Evolutionary conservation across 2,113 vertebrate genomes (phyloP), one percentile per base, ranked within the genome.

Genomic region (Cebidichthys violaceus): DNA sequence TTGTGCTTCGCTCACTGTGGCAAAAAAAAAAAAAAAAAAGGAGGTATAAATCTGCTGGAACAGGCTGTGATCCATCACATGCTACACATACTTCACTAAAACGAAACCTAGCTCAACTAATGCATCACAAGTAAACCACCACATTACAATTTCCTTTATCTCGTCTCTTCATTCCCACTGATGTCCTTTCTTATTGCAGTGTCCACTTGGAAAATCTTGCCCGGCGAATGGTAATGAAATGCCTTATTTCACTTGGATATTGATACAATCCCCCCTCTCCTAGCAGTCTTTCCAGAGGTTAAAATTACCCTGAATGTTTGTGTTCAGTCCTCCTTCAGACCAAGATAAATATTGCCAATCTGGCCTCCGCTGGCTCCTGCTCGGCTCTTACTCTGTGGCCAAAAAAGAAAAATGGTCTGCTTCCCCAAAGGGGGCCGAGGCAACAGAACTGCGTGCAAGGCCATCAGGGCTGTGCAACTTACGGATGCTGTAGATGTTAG

Each of bases 261-360:
- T 88, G 90, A 91, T 81, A 88, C 82, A 84, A 81, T 75, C 66
- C 67, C 24, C 18, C 13, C 27, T 3, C 84, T 70, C 86, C 60
- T 17, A 3, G 41, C 81, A 81, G 59, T 29, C 68, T 86, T 91
- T 84, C 55, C 82, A 70, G 69, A 83, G 86, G 86, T 93, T 89
- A 82, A 89, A 92, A 89, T 90, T 81, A 83, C 81, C 84, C 82
- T 47, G 82, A 89, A 86, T 94, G 87, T 92, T 90, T 93, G 88
- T 88, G 86, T 81, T 90, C 85, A 70, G 81, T 85, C 88, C 86
- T 83, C 85, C 84, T 90, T 90, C 87, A 92, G 85, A 91, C 81
- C 68, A 93, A 92, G 88, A 94, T 89, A 93, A 92, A 94, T 92
- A 93, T 92, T 93, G 85, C 85, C 89, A 90, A 91, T 92, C 91